Evolutionary conservation across 2,888 invertebrate species (phyloP), one percentile per base, ranked within the genome.

Genomic region (Drosophila kuntzei): DNA sequence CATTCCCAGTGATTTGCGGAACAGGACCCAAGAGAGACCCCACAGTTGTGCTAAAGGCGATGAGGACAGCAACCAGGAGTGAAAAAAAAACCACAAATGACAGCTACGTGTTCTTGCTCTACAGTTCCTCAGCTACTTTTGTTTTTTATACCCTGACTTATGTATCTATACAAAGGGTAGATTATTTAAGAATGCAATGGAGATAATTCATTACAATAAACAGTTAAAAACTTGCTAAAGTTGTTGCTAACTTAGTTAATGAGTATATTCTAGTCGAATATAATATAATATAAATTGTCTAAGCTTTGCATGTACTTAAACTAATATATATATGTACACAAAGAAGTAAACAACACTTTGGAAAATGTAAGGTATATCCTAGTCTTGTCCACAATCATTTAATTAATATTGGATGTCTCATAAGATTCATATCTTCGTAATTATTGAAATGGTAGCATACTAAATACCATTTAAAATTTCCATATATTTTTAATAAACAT

Each of bases 1-100:
- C 86, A 71, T 76, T 85, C 66, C 63, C 83, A 73, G 63, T 64
- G 77, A 83, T 86, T 77, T 66, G 41, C 49, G 27, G 50, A 63
- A 66, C 43, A 65, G 71, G 82, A 57, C 65, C 64, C 83, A 74
- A 80, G 72, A 64, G 88, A 78, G 55, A 63, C 36, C 27, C 25
- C 37, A 7, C 20, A 43, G 36, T 20, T 18, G n/a, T 12, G 25
- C 37, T 12, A 11, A 11, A 37, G 44, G 29, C 43, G 14, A 7
- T 7, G 36, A 43, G 7, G n/a, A 29, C 61, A 60, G 22, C 53
- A 46, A 34, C 29, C 49, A 27, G 27, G n/a, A 12, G 6, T 43
- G 22, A 20, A 9, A 51, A 29, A 47, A 22, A 25, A 18, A 53
- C 34, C 62, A 59, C 74, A 79, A 88, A 88, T 83, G 86, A 69